Percentiles rank a stretch among this genome's conserved stretches.
Evolutionary conservation across 2,113 vertebrate genomes (phyloP).

Genomic region (Colossoma macropomum): DNA sequence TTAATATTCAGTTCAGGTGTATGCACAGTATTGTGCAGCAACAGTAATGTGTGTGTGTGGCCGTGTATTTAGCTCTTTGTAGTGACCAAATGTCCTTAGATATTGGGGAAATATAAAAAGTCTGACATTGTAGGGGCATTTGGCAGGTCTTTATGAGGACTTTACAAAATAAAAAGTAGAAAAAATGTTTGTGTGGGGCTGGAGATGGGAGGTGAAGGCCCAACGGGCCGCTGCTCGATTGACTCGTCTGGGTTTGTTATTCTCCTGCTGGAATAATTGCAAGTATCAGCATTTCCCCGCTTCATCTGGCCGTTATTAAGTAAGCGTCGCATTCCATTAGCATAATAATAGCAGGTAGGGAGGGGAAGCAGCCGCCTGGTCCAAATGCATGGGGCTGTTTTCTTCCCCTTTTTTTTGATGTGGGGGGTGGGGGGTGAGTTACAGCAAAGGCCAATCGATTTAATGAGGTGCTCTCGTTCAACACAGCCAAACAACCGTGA

Average conservation of each 20-base stretch:
- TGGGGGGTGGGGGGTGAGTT: background rate
- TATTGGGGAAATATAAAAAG: background rate
- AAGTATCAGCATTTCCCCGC: conserved; percentile 35
- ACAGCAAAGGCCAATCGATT: conserved; percentile 10
- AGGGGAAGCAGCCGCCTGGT: background rate
- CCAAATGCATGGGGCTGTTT: background rate
- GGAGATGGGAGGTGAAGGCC: background rate
- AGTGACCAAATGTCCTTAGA: no score
- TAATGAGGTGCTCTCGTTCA: conserved; percentile 15
- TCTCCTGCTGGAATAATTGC: conserved; percentile 18
- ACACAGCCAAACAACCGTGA: conserved; percentile 43
- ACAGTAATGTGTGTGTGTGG: background rate
- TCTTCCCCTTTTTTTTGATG: background rate
- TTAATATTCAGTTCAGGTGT: background rate
- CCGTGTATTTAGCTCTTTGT: no score
- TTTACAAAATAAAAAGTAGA: background rate
- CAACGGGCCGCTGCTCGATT: background rate
- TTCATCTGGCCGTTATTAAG: conserved; percentile 38
- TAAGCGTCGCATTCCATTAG: conserved; percentile 39
- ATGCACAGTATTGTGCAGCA: background rate
- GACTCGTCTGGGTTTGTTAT: conserved; percentile 36
- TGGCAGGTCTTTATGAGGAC: background rate
- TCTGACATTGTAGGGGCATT: no score
- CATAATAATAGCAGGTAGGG: conserved; percentile 25
- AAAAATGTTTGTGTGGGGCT: background rate